Percentiles rank a stretch among this genome's conserved stretches.
Conservation (phyloP, 2,113 vertebrate species). For the Dicentrarchus labrax region DNA sequence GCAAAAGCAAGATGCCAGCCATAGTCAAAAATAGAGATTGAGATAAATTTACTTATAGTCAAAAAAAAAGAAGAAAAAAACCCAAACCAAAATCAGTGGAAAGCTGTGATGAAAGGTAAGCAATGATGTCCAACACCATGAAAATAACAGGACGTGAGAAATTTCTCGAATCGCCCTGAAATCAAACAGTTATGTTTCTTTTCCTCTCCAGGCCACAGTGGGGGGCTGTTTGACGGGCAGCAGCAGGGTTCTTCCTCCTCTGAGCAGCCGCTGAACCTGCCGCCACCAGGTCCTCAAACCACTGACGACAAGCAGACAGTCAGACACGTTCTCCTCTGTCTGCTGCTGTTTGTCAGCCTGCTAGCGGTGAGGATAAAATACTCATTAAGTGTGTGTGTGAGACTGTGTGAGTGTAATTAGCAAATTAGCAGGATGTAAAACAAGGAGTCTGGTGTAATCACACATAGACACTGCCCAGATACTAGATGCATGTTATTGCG, state of each 20-base stretch:
- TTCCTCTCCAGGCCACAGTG: constrained; percentile 71
- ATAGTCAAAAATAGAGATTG: neutral
- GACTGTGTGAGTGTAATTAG: neutral
- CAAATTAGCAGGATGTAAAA: neutral
- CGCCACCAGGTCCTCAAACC: constrained; percentile 58
- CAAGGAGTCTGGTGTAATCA: neutral
- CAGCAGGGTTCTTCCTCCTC: constrained; percentile 53
- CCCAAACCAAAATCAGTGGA: no score
- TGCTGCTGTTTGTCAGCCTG: constrained; percentile 93
- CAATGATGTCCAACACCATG: neutral
- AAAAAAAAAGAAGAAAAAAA: neutral
- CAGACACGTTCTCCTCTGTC: constrained; percentile 93
- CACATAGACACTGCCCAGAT: neutral
- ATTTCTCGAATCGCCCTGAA: neutral
- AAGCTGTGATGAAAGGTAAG: neutral
- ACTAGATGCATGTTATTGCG: neutral
- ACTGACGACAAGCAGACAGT: constrained; percentile 89
- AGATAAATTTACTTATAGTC: neutral
- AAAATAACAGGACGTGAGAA: neutral
- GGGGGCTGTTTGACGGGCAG: constrained; percentile 84
- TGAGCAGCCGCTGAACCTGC: constrained; percentile 73
- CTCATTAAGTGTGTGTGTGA: constrained; percentile 22
- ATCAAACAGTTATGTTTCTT: fast-evolving
- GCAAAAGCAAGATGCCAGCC: neutral
- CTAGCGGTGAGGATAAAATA: constrained; percentile 87